Evolutionary conservation across 2,113 vertebrate genomes (phyloP), one percentile per base, ranked within the genome.

Genomic region (Capricornis sumatraensis): DNA sequence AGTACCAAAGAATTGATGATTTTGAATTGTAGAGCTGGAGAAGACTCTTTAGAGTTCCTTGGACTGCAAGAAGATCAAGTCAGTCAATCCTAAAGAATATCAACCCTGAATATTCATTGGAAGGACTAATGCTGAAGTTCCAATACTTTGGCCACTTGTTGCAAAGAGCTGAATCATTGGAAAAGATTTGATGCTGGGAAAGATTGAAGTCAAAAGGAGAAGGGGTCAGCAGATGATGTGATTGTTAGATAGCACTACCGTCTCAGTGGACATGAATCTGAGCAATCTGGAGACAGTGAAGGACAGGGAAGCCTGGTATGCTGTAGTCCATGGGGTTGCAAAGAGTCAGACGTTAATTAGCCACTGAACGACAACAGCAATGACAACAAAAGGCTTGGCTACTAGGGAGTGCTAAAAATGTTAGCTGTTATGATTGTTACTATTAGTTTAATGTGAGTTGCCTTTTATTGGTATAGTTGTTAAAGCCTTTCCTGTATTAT

Each of bases 401-500:
- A 11, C 17, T 8, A 76, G 40, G 14, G n/a, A 95, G 43, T 86
- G 27, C 19, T 94, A 67, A 97, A 89, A 92, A 23, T 23, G 52
- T 95, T 91, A 14, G 10, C 14, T 84, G 3, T 76, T 64, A 8
- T 23, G 89, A 33, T 47, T 62, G 6, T 58, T 40, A 33, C 60
- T 84, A 0, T 7, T 58, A 30, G 82, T 97, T 96, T 94, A 43
- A 19, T 94, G 3, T 52, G 58, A 92, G 16, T 55, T 55, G 19
- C 62, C 40, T 83, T 97, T 92, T 87, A 28, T 57, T 81, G n/a
- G 40, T 15, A 43, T 53, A 84, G 33, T 95, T 91, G 87, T 74
- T 94, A 87, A 53, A 82, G 21, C 16, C 43, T 96, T 96, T 93
- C 6, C 9, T 50, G 9, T 79, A n/a, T 79, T 89, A 84, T 81